Percentiles rank a stretch among this genome's conserved stretches.
Conservation (phyloP, 2,113 vertebrate genomes). For the Atherinomorus stipes region DNA sequence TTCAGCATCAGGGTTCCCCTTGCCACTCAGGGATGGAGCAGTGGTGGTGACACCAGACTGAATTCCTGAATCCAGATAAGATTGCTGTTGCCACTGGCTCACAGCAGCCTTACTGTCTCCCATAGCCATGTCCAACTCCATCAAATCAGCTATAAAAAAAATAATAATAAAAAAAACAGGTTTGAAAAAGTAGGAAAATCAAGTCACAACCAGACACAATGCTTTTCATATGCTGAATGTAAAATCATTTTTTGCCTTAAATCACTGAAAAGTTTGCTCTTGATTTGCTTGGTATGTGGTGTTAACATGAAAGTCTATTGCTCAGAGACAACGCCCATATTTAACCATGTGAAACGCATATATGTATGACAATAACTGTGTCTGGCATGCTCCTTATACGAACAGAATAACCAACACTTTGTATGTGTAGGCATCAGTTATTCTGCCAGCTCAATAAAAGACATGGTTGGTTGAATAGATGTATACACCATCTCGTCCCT, state of each 20-base stretch:
- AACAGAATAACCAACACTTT: not conserved
- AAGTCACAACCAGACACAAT: not conserved
- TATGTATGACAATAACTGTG: not conserved
- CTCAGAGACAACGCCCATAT: not conserved
- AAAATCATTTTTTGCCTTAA: no score
- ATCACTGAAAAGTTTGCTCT: no score
- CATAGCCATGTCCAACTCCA: constrained; percentile 99
- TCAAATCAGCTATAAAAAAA: constrained; percentile 90
- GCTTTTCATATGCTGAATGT: not conserved
- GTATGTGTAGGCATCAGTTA: not conserved
- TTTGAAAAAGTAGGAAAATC: not conserved
- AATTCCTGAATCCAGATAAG: constrained; percentile 98
- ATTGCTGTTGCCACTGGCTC: constrained; percentile 98
- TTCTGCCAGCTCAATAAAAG: no score
- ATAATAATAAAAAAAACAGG: not conserved
- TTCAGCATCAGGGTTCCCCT: constrained; percentile 96
- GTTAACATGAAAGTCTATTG: not conserved
- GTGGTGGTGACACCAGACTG: constrained; percentile 99
- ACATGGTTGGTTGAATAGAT: no score
- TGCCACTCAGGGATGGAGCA: constrained; percentile 96
- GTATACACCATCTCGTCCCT: no score
- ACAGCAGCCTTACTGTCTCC: constrained; percentile 97
- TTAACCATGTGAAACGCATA: not conserved
- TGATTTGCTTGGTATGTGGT: not conserved
- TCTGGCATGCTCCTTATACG: not conserved